Evolutionary conservation across 2,797 vertebrate species (phyloP).

Genomic region (Podarcis lilfordi): DNA sequence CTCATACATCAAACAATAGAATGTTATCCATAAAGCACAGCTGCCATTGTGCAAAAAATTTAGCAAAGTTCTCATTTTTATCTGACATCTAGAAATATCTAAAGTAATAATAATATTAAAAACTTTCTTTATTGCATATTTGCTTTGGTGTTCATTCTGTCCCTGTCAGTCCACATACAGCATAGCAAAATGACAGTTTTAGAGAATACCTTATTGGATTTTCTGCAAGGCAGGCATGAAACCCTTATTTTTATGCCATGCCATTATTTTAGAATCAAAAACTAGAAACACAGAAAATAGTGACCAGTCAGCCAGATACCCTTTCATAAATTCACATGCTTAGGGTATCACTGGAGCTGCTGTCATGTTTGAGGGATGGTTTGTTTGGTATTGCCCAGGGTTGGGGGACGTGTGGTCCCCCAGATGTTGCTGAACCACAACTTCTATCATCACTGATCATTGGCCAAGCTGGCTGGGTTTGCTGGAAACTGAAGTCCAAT

Average conservation of each 20-base stretch:
- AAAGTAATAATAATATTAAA: slow-evolving; percentile 76
- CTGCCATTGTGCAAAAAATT: slow-evolving; percentile 80
- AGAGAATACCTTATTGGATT: slow-evolving; percentile 56
- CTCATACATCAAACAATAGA: slow-evolving; percentile 81
- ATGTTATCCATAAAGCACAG: slow-evolving; percentile 78
- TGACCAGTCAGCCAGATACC: not conserved
- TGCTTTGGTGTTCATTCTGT: slow-evolving; percentile 79
- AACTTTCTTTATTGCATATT: slow-evolving; percentile 78
- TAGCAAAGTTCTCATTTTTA: slow-evolving; percentile 82
- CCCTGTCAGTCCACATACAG: slow-evolving; percentile 74
- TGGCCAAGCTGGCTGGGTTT: not conserved
- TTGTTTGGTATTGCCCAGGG: not conserved
- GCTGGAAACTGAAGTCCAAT: not conserved
- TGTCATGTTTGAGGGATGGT: not conserved
- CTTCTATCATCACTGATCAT: not conserved
- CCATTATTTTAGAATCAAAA: slow-evolving; percentile 37
- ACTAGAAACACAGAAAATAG: slow-evolving; percentile 17
- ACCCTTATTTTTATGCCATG: slow-evolving; percentile 34
- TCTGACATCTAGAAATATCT: slow-evolving; percentile 81
- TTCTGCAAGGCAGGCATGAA: slow-evolving; percentile 55
- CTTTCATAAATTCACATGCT: not conserved
- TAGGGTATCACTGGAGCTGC: not conserved
- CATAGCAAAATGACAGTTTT: slow-evolving; percentile 71
- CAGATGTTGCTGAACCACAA: not conserved
- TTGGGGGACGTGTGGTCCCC: not conserved